phyloP scores from a whole-genome alignment of 1,140 invertebrate species.

The Micrasema minimum region DNA sequence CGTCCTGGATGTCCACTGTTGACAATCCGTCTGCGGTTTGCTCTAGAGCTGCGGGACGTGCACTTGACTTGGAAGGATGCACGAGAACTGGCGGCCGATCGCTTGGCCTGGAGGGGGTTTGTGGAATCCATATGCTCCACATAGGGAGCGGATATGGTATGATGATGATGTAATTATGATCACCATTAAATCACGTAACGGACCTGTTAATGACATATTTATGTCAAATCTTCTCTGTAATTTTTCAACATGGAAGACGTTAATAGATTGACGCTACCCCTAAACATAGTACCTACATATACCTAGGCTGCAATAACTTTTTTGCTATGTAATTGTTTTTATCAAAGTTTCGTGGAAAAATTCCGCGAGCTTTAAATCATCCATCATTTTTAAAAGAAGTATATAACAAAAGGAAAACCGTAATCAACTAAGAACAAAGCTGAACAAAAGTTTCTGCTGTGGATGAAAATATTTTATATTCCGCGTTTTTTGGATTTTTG shows the following conservation, averaged over 20 bases:
- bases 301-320: constrained; percentile 46
- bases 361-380: constrained; percentile 38
- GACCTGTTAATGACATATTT: constrained; percentile 48
- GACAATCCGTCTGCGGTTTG: too few species aligned
- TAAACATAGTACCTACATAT: too few species aligned
- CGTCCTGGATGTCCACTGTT: too few species aligned
- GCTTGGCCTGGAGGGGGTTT: too few species aligned
- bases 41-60: too few species aligned
- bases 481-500: not conserved
- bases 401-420: constrained; percentile 41
- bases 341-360: constrained; percentile 25
- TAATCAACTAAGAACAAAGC: constrained; percentile 45
- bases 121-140: too few species aligned
- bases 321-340: constrained; percentile 52
- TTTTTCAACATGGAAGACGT: constrained; percentile 48
- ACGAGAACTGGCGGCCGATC: too few species aligned
- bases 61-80: too few species aligned
- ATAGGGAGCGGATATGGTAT: too few species aligned
- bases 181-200: constrained; percentile 15
- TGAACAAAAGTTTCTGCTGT: constrained; percentile 30
- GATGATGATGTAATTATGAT: too few species aligned
- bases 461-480: constrained; percentile 24
- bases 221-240: constrained; percentile 49
- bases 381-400: constrained; percentile 44
- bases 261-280: constrained; percentile 48